phyloP scores from a whole-genome alignment of 2,113 vertebrate genomes.

The Leucosticte australis region DNA sequence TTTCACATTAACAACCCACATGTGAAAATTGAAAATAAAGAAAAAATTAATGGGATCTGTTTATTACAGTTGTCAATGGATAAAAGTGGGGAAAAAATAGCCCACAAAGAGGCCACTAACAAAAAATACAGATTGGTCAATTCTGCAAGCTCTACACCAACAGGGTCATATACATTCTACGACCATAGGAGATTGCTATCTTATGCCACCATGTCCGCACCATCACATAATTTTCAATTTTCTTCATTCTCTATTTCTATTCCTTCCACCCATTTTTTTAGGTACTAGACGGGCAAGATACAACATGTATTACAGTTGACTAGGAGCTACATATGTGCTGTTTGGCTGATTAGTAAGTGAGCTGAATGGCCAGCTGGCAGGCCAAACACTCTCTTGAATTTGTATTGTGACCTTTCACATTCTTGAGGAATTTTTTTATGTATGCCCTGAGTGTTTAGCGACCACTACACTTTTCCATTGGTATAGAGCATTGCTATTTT shows the following conservation, averaged over 20 bases:
- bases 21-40: not conserved
- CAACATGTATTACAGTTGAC: not conserved
- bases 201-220: not conserved
- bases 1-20: not conserved
- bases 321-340: not conserved
- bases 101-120: rapidly evolving
- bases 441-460: rapidly evolving
- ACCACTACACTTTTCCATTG: not conserved
- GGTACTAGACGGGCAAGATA: not conserved
- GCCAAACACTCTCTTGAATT: not conserved
- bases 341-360: not conserved
- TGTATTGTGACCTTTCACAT: rapidly evolving
- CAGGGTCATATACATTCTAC: not conserved
- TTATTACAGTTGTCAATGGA: not conserved
- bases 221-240: not conserved
- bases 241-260: not conserved
- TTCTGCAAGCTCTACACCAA: not conserved
- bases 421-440: not conserved
- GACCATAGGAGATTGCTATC: not conserved
- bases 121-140: not conserved
- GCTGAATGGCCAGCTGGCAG: not conserved
- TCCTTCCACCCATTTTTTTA: not conserved
- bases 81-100: not conserved
- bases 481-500: not conserved
- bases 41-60: not conserved